Evolutionary conservation across 2,797 vertebrate genomes (phyloP), one percentile per base, ranked within the genome.

Genomic region (Typhlichthys subterraneus): DNA sequence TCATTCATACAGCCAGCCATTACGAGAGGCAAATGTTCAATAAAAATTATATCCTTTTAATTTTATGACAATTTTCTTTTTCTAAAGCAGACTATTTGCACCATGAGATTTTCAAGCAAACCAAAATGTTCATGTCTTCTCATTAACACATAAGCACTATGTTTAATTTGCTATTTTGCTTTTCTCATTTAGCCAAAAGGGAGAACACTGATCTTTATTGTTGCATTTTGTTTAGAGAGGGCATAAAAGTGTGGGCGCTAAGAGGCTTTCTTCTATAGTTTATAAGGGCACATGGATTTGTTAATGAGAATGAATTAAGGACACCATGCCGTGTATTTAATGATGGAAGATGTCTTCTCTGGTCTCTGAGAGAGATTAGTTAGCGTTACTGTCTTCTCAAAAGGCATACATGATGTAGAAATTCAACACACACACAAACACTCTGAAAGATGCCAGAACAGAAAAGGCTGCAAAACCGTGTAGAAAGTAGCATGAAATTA

Each of bases 231-330:
- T 79, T 80, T 73, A 69, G 60, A 71, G 71, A 66, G 59, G 53
- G 66, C 66, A 54, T 64, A 65, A 80, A 76, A 49, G 75, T 65
- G 58, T 87, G 89, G 84, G 89, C 90, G 88, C 87, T 87, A 87
- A 63, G 2, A 1, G 29, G 1, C 12, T 49, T 42, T 7, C 23
- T 23, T 13, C n/a, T 38, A 54, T 70, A 72, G 74, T 58, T 63
- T 57, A 69, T 57, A 69, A 61, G 69, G 65, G 67, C 82, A 75
- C 78, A 81, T 70, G 65, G 61, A 82, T 82, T 73, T 61, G 72
- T 69, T 77, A 84, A 87, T 84, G 77, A 82, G 75, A 72, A 81
- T 80, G 79, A 80, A 85, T 85, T 78, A 66, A 76, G 76, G 73
- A 88, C 77, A 77, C 61, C 52, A 61, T 73, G 67, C 73, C 38